Evolutionary conservation across 2,113 vertebrate species (phyloP).

Genomic region (Tylochromis polylepis): DNA sequence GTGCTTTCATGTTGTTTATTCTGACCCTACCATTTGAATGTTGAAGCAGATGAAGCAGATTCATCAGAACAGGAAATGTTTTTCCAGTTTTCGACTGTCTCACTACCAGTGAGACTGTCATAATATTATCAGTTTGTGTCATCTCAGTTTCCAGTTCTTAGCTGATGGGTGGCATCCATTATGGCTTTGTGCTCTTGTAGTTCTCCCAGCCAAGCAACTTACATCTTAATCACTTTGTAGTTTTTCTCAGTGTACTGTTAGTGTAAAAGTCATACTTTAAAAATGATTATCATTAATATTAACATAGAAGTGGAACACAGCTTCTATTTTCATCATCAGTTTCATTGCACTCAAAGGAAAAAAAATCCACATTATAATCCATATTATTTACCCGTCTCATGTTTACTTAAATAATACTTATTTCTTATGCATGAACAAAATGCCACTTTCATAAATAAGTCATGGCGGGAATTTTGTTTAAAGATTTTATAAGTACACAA

Average conservation of each 20-base stretch:
- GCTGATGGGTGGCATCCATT: background rate
- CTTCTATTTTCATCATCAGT: background rate
- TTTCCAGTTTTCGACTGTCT: background rate
- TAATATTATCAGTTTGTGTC: background rate
- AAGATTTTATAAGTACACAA: background rate
- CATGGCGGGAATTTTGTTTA: background rate
- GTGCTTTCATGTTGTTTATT: too few species aligned
- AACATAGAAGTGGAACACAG: background rate
- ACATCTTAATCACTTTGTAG: background rate
- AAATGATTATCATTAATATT: background rate
- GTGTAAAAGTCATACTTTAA: background rate
- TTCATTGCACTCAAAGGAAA: background rate
- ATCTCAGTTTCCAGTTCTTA: background rate
- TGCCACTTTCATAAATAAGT: accelerated
- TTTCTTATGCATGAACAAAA: background rate
- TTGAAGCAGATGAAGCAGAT: background rate
- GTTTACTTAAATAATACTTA: background rate
- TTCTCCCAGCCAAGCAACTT: background rate
- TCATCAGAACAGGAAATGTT: background rate
- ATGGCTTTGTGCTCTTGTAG: background rate
- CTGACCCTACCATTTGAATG: background rate
- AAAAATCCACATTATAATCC: background rate
- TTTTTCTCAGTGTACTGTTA: background rate
- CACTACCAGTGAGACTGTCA: too few species aligned
- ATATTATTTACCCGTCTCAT: background rate